phyloP scores from a whole-genome alignment of 2,888 invertebrate genomes.

The Callinectes sapidus region DNA sequence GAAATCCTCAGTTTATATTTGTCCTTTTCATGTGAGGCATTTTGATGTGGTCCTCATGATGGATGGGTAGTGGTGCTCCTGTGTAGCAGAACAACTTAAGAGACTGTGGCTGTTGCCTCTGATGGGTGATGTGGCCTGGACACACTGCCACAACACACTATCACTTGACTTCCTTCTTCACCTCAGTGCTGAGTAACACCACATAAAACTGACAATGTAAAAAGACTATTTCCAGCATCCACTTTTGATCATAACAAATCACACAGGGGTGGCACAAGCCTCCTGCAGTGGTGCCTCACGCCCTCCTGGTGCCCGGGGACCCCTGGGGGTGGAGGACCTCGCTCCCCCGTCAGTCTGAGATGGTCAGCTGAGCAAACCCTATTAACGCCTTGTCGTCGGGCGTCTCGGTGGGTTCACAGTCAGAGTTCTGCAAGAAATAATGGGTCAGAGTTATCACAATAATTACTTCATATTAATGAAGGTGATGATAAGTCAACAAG shows the following conservation, averaged over 20 bases:
- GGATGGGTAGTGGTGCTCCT: not conserved
- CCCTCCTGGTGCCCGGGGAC: constrained; percentile 37
- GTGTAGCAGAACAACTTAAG: not conserved
- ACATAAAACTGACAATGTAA: constrained; percentile 36
- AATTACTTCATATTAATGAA: not conserved
- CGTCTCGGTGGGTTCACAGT: constrained; percentile 80
- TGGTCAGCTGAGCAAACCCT: constrained; percentile 98
- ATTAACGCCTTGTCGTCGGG: constrained; percentile 96
- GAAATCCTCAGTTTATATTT: constrained; percentile 21
- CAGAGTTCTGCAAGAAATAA: constrained; percentile 76
- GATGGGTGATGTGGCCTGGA: not conserved
- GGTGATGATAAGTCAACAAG: not conserved
- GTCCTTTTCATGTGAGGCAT: not conserved
- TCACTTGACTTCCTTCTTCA: not conserved
- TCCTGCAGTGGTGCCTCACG: constrained; percentile 34
- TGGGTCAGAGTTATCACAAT: not conserved
- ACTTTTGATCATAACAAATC: constrained; percentile 63
- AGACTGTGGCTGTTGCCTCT: not conserved
- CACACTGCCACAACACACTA: not conserved
- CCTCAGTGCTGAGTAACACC: not conserved
- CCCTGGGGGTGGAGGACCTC: constrained; percentile 24
- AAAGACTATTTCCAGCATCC: constrained; percentile 39
- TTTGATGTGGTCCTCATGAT: not conserved
- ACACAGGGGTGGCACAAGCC: constrained; percentile 39
- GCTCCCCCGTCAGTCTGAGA: constrained; percentile 83